These are phyloP conservation scores for Aphyosemion australe DNA, from an alignment of 2,113 vertebrate species.

Conservation along the genomic window DNA sequence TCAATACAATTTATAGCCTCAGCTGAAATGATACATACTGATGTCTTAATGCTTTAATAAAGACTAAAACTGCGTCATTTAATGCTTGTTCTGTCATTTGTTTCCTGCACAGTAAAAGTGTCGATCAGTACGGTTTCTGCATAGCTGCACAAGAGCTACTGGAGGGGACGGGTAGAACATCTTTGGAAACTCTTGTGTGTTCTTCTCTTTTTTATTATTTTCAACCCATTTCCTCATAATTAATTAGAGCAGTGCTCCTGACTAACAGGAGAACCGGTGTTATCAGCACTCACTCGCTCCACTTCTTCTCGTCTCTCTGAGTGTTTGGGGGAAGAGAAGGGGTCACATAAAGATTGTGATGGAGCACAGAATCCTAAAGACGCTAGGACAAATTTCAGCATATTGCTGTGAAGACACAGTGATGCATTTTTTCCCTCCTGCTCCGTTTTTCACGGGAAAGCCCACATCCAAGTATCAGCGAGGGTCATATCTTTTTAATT, in stretches of 20 bases:
- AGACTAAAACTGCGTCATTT: not conserved
- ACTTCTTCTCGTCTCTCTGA: constrained; percentile 36
- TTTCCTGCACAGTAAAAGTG: not conserved
- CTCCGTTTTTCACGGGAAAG: constrained; percentile 82
- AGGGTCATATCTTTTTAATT: constrained; percentile 99
- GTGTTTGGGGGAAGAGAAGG: constrained; percentile 30
- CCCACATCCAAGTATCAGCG: constrained; percentile 94
- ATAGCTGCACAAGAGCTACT: constrained; percentile 12
- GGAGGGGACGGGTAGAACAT: constrained; percentile 36
- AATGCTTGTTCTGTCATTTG: not conserved
- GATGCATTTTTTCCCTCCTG: constrained; percentile 46
- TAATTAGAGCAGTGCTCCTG: constrained; percentile 58
- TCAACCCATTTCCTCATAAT: constrained; percentile 59
- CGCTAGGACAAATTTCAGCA: constrained; percentile 7
- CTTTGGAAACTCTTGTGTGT: constrained; percentile 1
- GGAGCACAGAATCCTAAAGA: constrained; percentile 8
- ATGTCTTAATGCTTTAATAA: not conserved
- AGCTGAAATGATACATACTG: too few species aligned
- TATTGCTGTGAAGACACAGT: constrained; percentile 6
- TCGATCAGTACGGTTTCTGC: not conserved
- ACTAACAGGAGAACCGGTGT: constrained; percentile 54
- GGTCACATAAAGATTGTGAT: constrained; percentile 16
- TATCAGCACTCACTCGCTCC: constrained; percentile 62
- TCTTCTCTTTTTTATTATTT: constrained; percentile 26
- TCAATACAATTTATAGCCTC: too few species aligned